Base-by-base conservation (phyloP, 2,797 vertebrate species). In the Syngnathus rostellatus region DNA sequence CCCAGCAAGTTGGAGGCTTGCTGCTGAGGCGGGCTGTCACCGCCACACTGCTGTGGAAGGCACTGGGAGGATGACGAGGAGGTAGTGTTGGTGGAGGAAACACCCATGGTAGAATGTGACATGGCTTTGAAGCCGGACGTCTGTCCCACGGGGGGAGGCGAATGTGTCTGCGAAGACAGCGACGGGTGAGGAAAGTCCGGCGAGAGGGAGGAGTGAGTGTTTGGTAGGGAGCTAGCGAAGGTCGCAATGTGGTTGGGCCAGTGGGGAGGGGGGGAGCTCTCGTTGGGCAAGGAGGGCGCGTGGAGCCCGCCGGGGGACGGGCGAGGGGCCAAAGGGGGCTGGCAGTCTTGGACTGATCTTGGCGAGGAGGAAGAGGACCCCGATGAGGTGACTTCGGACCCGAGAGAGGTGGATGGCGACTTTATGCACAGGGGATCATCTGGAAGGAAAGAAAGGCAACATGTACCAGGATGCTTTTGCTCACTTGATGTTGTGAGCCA, bases 101-200 rank as follows among this genome's bases (percentile, higher is more conserved):
- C 88, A 63, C 90, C 92, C 87, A 92, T 90, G 70, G 83, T 84
- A 67, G 90, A 84, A 62, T 90, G 86, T 25, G 86, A 68, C 21
- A 83, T 67, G 54, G 63, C 76, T 70, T 78, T 77, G 51, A 83
- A 72, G 61, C 80, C 81, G 43, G 89, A 89, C 63, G 79, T 84
- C 70, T 88, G 89, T 67, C 83, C 82, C 63, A 84, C 64, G 21
- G 84, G 88, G 63, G 89, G 89, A 67, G 90, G 89, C 1, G 90
- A 92, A 46, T 88, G 86, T 37, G 87, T 85, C 68, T 92, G 91
- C 6, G 90, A 92, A 43, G 91, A 92, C 64, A 93, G 77, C 0
- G 91, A 92, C 19, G 91, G 91, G 77, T 92, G 90, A 73, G 91
- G 91, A 65, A 92, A 92, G 79, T 91, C 90, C n/a, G 91, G 91